phyloP scores from a whole-genome alignment of 2,797 vertebrate genomes.

The Myripristis jacobus region DNA sequence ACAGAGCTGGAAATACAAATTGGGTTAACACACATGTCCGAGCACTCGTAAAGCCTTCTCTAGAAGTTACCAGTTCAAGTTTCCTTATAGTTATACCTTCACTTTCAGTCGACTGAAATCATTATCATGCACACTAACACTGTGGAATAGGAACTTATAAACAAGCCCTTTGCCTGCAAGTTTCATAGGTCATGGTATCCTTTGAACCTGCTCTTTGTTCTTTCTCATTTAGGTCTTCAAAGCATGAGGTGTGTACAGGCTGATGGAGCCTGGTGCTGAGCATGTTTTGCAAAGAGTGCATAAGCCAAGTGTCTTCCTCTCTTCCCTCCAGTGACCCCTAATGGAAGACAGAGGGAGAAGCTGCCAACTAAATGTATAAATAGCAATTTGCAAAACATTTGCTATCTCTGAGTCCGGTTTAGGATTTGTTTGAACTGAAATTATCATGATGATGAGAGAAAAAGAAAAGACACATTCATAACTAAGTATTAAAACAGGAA shows the following conservation, averaged over 20 bases:
- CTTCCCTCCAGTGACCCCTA: constrained; percentile 66
- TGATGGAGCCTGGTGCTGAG: constrained; percentile 36
- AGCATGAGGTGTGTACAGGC: constrained; percentile 12
- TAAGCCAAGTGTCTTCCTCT: background rate
- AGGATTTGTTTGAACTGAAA: background rate
- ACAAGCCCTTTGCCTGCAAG: too few relatives aligned
- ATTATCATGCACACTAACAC: background rate
- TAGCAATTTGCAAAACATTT: background rate
- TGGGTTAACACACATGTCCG: constrained; percentile 71
- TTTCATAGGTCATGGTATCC: background rate
- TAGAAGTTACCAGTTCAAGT: constrained; percentile 34
- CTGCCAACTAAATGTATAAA: background rate
- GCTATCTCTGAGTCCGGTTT: background rate
- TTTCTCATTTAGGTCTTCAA: constrained; percentile 23
- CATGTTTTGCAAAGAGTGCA: constrained; percentile 9
- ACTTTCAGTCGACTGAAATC: constrained; percentile 4
- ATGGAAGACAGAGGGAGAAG: constrained; percentile 45
- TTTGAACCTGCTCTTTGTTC: background rate
- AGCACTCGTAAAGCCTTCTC: constrained; percentile 48
- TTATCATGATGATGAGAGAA: background rate
- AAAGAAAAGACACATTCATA: background rate
- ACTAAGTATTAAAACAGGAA: background rate
- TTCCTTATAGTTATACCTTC: background rate
- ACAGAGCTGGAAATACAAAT: constrained; percentile 79
- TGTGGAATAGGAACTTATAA: background rate